These are phyloP conservation scores for Cassiopea andromeda DNA, from an alignment of 30 jellyfish, hydroid and myxozoan species.

Conservation along the genomic window DNA sequence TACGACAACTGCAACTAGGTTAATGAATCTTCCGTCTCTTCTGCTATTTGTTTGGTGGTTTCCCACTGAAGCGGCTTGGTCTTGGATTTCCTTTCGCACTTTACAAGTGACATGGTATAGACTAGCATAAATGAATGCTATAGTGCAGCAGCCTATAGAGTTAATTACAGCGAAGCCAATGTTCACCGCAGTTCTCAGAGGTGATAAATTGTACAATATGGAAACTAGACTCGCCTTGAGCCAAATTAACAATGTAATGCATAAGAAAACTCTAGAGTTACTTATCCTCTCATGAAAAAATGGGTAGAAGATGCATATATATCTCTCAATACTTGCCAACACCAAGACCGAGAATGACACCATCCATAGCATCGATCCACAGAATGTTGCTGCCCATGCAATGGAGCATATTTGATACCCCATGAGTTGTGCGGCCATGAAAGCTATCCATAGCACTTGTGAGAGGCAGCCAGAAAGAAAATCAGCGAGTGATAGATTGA, in stretches of 20 bases:
- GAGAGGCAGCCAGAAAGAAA: constrained; percentile 8
- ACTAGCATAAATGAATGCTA: constrained; percentile 11
- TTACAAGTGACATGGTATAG: constrained; percentile 1
- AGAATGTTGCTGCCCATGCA: not conserved
- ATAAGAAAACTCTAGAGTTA: not conserved
- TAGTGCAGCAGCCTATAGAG: constrained; percentile 1
- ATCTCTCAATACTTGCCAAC: constrained; percentile 31
- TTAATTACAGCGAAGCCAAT: not conserved
- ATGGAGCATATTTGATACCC: constrained; percentile 11
- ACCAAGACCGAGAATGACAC: constrained; percentile 17
- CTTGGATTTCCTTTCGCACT: constrained; percentile 15
- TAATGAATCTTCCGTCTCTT: not conserved
- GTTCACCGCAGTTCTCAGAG: not conserved
- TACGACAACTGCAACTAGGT: constrained; percentile 22
- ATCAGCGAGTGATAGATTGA: constrained; percentile 11
- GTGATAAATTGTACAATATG: not conserved
- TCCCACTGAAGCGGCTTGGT: not conserved
- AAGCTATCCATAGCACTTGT: not conserved
- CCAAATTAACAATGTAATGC: not conserved
- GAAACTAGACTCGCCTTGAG: not conserved
- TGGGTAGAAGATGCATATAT: constrained; percentile 26
- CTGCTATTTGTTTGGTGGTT: not conserved
- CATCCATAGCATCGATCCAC: not conserved
- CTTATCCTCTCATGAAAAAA: constrained; percentile 6
- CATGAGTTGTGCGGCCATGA: constrained; percentile 12